Evolutionary conservation across 2,888 invertebrate species (phyloP).

Genomic region (Alitta virens): DNA sequence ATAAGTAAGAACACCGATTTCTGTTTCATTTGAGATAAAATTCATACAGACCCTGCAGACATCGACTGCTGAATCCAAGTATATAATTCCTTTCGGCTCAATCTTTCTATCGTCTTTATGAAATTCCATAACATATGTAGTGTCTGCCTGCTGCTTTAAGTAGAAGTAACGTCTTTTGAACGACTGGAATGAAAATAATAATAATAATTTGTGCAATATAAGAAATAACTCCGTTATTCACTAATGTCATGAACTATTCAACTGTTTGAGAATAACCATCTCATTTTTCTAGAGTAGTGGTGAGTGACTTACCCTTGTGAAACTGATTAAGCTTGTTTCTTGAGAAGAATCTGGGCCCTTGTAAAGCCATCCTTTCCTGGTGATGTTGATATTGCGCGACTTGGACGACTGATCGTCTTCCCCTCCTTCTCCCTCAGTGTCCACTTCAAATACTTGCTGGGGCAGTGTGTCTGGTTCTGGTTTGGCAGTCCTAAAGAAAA

Average conservation of each 20-base stretch:
- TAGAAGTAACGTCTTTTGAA: conserved; percentile 88
- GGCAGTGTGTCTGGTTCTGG: conserved; percentile 57
- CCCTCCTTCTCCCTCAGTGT: conserved; percentile 81
- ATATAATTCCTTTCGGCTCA: conserved; percentile 87
- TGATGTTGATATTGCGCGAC: conserved; percentile 59
- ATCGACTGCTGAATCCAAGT: conserved; percentile 90
- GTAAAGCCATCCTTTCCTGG: conserved; percentile 85
- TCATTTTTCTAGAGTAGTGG: too few species aligned
- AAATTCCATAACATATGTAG: conserved; percentile 85
- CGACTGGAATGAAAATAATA: too few species aligned
- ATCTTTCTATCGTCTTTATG: conserved; percentile 76
- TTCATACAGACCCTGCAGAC: conserved; percentile 66
- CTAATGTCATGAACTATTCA: too few species aligned
- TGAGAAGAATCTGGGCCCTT: conserved; percentile 89
- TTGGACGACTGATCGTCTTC: conserved; percentile 65
- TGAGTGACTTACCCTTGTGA: conserved; percentile 67
- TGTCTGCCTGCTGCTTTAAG: conserved; percentile 85
- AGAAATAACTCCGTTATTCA: too few species aligned
- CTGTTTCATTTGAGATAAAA: background rate
- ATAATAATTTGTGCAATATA: too few species aligned
- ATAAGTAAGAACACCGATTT: background rate
- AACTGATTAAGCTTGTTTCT: conserved; percentile 81
- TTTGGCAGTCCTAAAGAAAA: too few species aligned
- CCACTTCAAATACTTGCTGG: conserved; percentile 86
- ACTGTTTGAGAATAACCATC: too few species aligned